Percentiles rank a stretch among this genome's conserved stretches.
phyloP scores from a whole-genome alignment of 2,797 vertebrate species.

The Xyrichtys novacula region DNA sequence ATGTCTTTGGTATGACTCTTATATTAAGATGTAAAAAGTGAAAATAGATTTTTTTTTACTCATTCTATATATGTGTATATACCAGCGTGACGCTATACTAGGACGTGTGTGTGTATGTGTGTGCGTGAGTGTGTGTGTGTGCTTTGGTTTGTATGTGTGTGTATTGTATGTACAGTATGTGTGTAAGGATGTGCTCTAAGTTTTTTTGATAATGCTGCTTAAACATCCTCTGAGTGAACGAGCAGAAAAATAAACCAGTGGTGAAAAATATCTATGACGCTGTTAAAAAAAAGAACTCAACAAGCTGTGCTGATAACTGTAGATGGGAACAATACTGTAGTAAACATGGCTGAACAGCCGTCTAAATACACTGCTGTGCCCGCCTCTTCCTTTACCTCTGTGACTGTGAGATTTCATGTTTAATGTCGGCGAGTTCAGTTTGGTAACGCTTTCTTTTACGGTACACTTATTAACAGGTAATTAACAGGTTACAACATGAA shows the following conservation, averaged over 20 bases:
- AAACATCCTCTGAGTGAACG: conserved; percentile 76
- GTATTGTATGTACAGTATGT: conserved; percentile 75
- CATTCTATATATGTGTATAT: conserved; percentile 85
- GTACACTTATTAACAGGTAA: no score
- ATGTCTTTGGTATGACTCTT: conserved; percentile 87
- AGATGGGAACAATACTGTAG: conserved; percentile 84
- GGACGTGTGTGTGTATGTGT: conserved; percentile 69
- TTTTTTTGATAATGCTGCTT: conserved; percentile 83
- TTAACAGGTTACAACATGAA: no score
- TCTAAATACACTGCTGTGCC: conserved; percentile 59
- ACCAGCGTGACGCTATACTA: conserved; percentile 79
- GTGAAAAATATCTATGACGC: conserved; percentile 80
- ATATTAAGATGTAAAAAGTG: conserved; percentile 83
- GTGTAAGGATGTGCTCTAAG: conserved; percentile 76
- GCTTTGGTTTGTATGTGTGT: conserved; percentile 75
- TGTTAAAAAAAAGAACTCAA: conserved; percentile 73
- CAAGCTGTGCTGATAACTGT: conserved; percentile 82
- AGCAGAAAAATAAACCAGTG: conserved; percentile 80
- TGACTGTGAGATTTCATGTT: background rate
- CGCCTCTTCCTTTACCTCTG: conserved; percentile 42
- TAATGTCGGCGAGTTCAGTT: no score
- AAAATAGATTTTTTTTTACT: conserved; percentile 83
- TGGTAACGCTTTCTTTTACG: no score
- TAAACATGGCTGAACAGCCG: conserved; percentile 80
- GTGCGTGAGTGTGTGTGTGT: conserved; percentile 79